These are phyloP conservation scores for Spialia ferax DNA, from an alignment of 2,888 invertebrate species.

Conservation along the genomic window DNA sequence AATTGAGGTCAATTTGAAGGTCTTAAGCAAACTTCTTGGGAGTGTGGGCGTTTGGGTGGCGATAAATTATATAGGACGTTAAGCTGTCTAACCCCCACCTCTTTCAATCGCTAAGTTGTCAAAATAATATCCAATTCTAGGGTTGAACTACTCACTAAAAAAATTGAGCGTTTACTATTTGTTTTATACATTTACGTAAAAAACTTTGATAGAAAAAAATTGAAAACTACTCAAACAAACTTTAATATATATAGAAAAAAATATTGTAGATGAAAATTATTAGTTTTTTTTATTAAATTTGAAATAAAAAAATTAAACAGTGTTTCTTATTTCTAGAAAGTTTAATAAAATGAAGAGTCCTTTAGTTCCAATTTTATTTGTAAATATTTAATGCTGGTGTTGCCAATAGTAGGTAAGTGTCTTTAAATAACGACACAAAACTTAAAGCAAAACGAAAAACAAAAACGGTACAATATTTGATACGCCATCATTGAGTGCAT, in stretches of 20 bases:
- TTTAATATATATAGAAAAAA: too few species aligned
- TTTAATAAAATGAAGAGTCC: too few species aligned
- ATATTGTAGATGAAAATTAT: too few species aligned
- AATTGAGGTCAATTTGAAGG: too few species aligned
- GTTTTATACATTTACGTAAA: neutral
- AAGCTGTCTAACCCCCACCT: neutral
- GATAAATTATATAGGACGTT: constrained; percentile 10
- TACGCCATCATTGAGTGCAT: neutral
- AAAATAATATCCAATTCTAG: constrained; percentile 4
- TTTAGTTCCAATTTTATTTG: too few species aligned
- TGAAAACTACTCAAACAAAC: too few species aligned
- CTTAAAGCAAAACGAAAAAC: neutral
- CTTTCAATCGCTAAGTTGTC: constrained; percentile 1
- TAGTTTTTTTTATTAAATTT: too few species aligned
- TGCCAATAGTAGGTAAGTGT: neutral
- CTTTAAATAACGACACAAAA: neutral
- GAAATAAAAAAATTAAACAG: too few species aligned
- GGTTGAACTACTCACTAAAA: neutral
- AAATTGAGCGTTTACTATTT: neutral
- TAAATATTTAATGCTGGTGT: neutral
- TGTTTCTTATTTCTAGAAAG: too few species aligned
- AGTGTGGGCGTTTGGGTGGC: constrained; percentile 12
- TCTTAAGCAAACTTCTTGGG: neutral
- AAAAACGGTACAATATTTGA: neutral
- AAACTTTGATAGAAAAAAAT: neutral